Percentiles rank a stretch among this genome's conserved stretches.
phyloP scores from a whole-genome alignment of 2,888 invertebrate species.

The Drosophila bunnanda region DNA sequence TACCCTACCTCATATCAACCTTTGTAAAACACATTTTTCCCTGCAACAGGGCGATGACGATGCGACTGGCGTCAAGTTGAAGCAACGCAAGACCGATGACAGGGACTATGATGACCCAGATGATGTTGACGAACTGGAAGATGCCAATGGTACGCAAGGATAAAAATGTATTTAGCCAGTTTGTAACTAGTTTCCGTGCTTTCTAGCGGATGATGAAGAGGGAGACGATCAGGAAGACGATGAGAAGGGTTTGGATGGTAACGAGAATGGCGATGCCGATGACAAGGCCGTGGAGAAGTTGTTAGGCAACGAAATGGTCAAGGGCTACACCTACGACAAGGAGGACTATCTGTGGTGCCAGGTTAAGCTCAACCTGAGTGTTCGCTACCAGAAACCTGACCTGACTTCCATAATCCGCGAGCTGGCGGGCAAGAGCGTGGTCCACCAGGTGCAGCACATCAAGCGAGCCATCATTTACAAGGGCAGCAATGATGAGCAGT shows the following conservation, averaged over 20 bases:
- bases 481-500: conserved; percentile 87
- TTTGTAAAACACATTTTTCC: conserved; percentile 31
- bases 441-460: conserved; percentile 92
- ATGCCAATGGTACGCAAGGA: conserved; percentile 73
- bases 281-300: conserved; percentile 76
- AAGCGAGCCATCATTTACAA: conserved; percentile 93
- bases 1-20: background rate
- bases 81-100: conserved; percentile 87
- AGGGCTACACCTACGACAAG: conserved; percentile 90
- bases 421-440: conserved; percentile 89
- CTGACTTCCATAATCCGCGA: conserved; percentile 90
- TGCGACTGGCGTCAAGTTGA: conserved; percentile 85
- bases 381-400: conserved; percentile 89
- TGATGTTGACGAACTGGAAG: conserved; percentile 86
- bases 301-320: conserved; percentile 81
- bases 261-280: conserved; percentile 61
- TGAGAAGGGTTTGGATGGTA: conserved; percentile 81
- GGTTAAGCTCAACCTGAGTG: conserved; percentile 88
- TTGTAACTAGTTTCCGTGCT: background rate
- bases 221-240: conserved; percentile 62
- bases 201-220: conserved; percentile 65
- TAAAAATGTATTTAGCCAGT: fast-evolving
- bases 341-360: conserved; percentile 93
- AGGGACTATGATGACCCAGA: conserved; percentile 89
- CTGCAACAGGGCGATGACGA: conserved; percentile 80